These are phyloP conservation scores for Exephanes ischioxanthus DNA, from an alignment of 2,888 invertebrate genomes.

Conservation along the genomic window DNA sequence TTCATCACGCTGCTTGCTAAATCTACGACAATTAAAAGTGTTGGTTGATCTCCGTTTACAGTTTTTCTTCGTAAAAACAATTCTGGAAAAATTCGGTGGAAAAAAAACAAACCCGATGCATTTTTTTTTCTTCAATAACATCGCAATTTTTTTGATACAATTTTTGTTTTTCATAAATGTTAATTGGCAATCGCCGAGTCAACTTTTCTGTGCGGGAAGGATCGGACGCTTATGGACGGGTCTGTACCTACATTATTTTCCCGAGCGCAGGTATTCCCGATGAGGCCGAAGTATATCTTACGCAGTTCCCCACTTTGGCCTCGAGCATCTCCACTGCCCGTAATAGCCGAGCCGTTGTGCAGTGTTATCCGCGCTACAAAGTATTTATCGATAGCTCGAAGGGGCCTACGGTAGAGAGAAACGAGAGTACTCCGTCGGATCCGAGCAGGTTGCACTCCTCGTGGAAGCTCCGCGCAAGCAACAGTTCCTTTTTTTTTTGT, in stretches of 20 bases:
- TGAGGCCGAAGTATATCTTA: conserved; percentile 47
- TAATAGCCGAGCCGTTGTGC: conserved; percentile 38
- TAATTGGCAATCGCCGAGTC: neutral
- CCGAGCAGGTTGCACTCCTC: conserved; percentile 48
- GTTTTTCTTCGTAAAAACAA: neutral
- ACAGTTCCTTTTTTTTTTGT: conserved; percentile 41
- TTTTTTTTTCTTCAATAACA: neutral
- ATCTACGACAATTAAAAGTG: neutral
- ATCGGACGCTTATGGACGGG: neutral
- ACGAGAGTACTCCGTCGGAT: conserved; percentile 38
- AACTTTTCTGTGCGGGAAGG: neutral
- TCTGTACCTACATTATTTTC: conserved; percentile 41
- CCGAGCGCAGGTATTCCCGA: conserved; percentile 1
- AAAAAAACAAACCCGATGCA: no score
- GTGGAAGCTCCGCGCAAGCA: conserved; percentile 43
- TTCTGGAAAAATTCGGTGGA: no score
- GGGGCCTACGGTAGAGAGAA: conserved; percentile 30
- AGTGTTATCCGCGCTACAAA: conserved; percentile 42
- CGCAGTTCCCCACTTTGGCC: conserved; percentile 59
- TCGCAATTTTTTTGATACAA: neutral
- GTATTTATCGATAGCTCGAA: conserved; percentile 64
- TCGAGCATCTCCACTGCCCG: conserved; percentile 51
- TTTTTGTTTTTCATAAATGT: neutral
- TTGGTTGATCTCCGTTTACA: neutral
- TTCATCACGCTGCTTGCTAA: neutral